Evolutionary conservation across 2,797 vertebrate species (phyloP).

Genomic region (Poecile montanus): DNA sequence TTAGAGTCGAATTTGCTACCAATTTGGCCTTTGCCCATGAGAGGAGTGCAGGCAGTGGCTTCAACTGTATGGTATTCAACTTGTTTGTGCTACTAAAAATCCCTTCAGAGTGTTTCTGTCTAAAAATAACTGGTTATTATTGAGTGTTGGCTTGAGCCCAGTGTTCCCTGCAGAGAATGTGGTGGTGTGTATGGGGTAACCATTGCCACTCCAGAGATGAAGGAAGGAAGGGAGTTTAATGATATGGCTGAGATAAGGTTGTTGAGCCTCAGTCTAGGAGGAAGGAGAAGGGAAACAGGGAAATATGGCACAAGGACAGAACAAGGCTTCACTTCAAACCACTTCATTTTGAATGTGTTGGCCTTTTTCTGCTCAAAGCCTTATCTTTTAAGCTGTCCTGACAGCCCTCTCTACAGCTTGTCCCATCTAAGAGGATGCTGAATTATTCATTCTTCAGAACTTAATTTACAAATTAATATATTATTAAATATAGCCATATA

Average conservation of each 20-base stretch:
- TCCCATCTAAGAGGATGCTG: background rate
- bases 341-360: background rate
- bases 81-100: background rate
- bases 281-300: background rate
- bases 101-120: background rate
- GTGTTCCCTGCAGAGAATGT: background rate
- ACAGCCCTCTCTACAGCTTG: background rate
- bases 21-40: background rate
- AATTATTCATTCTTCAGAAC: background rate
- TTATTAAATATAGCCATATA: background rate
- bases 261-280: background rate
- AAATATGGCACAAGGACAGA: background rate
- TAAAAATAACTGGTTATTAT: background rate
- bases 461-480: background rate
- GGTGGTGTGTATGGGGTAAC: background rate
- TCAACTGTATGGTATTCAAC: background rate
- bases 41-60: background rate
- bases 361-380: background rate
- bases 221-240: background rate
- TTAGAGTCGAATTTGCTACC: background rate
- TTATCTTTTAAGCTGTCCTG: background rate
- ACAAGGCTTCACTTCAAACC: background rate
- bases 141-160: background rate
- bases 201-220: rapidly evolving
- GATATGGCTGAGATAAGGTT: background rate